Percentiles rank a stretch among this genome's conserved stretches.
phyloP scores from a whole-genome alignment of 2,113 vertebrate species.

The Budorcas taxicolor region DNA sequence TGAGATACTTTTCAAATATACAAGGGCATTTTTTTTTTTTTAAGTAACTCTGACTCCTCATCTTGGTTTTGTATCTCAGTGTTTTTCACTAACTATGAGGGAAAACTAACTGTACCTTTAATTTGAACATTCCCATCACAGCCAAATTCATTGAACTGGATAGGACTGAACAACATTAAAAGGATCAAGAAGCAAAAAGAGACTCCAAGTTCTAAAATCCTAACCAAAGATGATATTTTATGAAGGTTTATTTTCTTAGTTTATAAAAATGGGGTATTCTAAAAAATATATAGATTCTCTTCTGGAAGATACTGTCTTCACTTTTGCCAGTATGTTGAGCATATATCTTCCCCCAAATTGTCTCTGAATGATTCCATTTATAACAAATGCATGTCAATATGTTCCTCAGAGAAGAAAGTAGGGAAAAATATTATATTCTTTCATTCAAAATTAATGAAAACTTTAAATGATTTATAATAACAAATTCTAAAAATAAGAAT shows the following conservation, averaged over 20 bases:
- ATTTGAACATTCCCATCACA: neutral
- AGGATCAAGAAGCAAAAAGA: neutral
- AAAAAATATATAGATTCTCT: neutral
- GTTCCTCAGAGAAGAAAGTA: neutral
- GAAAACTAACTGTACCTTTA: neutral
- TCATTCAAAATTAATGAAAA: slow-evolving; percentile 22
- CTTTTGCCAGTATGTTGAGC: neutral
- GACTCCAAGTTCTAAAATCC: neutral
- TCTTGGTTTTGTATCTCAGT: neutral
- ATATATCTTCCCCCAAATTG: neutral
- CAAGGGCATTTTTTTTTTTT: neutral
- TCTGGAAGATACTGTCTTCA: neutral
- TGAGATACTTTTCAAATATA: neutral
- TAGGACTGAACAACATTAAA: neutral
- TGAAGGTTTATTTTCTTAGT: neutral
- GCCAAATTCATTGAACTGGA: neutral
- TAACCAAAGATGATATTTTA: neutral
- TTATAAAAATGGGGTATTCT: neutral
- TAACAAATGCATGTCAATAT: neutral
- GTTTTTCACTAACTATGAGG: neutral
- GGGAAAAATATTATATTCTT: neutral
- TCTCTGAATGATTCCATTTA: neutral
- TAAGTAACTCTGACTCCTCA: neutral
- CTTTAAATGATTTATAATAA: neutral
- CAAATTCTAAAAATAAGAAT: neutral